These are phyloP conservation scores for Columbina picui DNA, from an alignment of 2,113 vertebrate genomes.

Conservation along the genomic window DNA sequence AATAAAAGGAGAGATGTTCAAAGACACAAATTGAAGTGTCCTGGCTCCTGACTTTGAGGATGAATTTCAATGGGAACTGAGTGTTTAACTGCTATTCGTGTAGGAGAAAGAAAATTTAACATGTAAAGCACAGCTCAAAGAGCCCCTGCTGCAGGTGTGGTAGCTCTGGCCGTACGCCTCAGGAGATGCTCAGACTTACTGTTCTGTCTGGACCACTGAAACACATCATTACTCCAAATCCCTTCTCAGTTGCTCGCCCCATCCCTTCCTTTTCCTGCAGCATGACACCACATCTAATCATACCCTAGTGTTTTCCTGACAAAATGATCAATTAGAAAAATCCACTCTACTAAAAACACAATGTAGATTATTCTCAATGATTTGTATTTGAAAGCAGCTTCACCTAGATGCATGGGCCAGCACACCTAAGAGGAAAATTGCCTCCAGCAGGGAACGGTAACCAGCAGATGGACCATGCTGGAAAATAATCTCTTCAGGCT, in stretches of 20 bases:
- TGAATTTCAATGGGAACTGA: not conserved
- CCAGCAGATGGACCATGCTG: not conserved
- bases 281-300: not conserved
- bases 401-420: not conserved
- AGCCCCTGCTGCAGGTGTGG: not conserved
- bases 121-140: not conserved
- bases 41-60: not conserved
- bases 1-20: not conserved
- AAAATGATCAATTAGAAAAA: not conserved
- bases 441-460: not conserved
- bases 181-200: not conserved
- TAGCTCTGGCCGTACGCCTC: not conserved
- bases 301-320: not conserved
- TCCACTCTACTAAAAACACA: not conserved
- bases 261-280: not conserved
- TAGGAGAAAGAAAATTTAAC: not conserved
- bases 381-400: not conserved
- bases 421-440: not conserved
- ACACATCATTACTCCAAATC: not conserved
- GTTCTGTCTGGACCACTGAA: not conserved
- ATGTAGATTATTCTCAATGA: not conserved
- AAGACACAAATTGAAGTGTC: not conserved
- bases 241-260: not conserved
- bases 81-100: not conserved
- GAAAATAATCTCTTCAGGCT: not conserved